Conservation (phyloP, 2,113 vertebrate genomes). For the Oryzias curvinotus region DNA sequence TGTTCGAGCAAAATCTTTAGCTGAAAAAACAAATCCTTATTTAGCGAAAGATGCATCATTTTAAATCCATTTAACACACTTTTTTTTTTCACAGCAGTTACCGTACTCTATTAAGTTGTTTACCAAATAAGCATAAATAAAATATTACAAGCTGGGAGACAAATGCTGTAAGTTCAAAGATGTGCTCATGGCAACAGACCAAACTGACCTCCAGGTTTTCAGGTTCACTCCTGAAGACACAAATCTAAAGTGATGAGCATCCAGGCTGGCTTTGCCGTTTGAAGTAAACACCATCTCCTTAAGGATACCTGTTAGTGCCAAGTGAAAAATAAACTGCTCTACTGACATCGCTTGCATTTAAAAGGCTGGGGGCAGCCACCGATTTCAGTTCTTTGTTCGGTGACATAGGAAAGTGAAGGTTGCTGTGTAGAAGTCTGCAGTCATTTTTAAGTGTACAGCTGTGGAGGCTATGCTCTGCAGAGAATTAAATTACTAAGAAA, state of each 20-base stretch:
- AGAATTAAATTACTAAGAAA: slow-evolving; percentile 31
- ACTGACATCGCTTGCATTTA: slow-evolving; percentile 37
- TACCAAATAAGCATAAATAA: not conserved
- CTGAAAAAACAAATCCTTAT: too few relatives aligned
- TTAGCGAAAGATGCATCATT: too few relatives aligned
- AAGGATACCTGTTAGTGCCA: slow-evolving; percentile 10
- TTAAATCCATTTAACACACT: too few relatives aligned
- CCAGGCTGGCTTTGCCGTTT: not conserved
- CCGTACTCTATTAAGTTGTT: not conserved
- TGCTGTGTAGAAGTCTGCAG: slow-evolving; percentile 4
- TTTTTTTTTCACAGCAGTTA: too few relatives aligned
- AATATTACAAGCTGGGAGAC: not conserved
- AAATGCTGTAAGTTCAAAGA: slow-evolving; percentile 1
- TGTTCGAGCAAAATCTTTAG: too few relatives aligned
- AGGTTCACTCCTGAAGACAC: not conserved
- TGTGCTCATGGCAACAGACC: slow-evolving; percentile 2
- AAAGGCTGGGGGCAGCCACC: not conserved
- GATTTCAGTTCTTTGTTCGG: slow-evolving; percentile 6
- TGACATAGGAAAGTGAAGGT: not conserved
- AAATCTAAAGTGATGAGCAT: slow-evolving; percentile 21
- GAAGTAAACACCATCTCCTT: slow-evolving; percentile 17
- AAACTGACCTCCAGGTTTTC: slow-evolving; percentile 1
- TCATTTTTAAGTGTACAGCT: slow-evolving; percentile 16
- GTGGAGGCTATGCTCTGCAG: slow-evolving; percentile 9
- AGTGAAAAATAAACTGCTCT: slow-evolving; percentile 14